phyloP scores from a whole-genome alignment of 2,113 vertebrate genomes.

The Macquaria australasica region DNA sequence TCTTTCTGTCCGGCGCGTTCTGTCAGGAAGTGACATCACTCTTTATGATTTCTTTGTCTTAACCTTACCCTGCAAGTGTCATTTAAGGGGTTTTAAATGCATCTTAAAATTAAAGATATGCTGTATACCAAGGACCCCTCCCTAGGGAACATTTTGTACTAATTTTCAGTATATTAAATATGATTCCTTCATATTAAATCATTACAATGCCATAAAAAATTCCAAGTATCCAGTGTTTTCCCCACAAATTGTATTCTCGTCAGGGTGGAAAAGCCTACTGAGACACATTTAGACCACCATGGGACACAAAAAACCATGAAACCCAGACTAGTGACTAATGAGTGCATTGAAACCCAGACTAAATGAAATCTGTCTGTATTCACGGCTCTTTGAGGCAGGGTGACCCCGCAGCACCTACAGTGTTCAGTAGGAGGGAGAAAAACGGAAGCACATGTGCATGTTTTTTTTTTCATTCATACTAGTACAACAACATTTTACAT shows the following conservation, averaged over 20 bases:
- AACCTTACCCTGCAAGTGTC: conserved; percentile 12
- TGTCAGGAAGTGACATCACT: conserved; percentile 74
- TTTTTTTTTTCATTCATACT: conserved; percentile 17
- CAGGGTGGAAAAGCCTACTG: conserved; percentile 18
- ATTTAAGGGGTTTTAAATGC: neutral
- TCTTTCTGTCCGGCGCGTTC: conserved; percentile 41
- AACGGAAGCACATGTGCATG: conserved; percentile 44
- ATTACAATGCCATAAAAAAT: conserved; percentile 14
- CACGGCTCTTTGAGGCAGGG: conserved; percentile 36
- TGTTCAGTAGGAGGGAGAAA: conserved; percentile 40
- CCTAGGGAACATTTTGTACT: neutral
- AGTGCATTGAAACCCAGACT: conserved; percentile 45
- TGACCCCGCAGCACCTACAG: conserved; percentile 48
- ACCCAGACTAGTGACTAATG: conserved; percentile 57
- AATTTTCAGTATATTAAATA: conserved; percentile 45
- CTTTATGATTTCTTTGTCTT: conserved; percentile 27
- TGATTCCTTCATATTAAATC: conserved; percentile 33
- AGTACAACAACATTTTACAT: conserved; percentile 21
- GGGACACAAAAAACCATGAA: conserved; percentile 36
- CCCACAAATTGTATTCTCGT: conserved; percentile 23
- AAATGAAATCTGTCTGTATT: conserved; percentile 55
- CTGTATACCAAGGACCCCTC: conserved; percentile 20
- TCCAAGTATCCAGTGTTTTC: conserved; percentile 1
- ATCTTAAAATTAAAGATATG: neutral
- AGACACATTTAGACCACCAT: conserved; percentile 42